A percentile compares a stretch with the other conserved stretches of the same genome.
Conservation (phyloP, 2,888 invertebrate species). For the Chrysodeixis includens region DNA sequence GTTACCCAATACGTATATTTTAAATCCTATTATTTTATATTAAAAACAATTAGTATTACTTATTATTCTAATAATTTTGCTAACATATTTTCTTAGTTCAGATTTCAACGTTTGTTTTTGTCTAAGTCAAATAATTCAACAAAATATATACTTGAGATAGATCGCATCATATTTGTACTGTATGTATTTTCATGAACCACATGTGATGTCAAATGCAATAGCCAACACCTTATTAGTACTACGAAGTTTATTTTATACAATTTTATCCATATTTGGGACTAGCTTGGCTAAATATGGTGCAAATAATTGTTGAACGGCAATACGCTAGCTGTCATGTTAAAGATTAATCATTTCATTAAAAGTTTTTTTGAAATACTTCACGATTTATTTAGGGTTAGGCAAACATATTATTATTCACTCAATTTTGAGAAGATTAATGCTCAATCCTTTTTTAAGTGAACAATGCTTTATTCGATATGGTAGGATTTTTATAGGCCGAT, state of each 20-base stretch:
- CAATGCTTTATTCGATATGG: too few relatives aligned
- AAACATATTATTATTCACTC: neutral
- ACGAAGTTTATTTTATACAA: conserved; percentile 28
- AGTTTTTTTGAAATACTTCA: neutral
- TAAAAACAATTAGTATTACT: too few relatives aligned
- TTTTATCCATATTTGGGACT: conserved; percentile 28
- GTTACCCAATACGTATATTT: too few relatives aligned
- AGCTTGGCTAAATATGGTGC: conserved; percentile 18
- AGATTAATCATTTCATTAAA: conserved; percentile 8
- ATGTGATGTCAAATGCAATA: conserved; percentile 27
- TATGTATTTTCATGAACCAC: neutral
- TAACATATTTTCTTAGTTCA: too few relatives aligned
- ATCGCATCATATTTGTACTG: neutral
- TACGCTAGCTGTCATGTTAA: conserved; percentile 8
- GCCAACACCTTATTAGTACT: conserved; percentile 27
- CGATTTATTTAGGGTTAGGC: neutral
- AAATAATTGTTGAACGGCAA: conserved; percentile 11
- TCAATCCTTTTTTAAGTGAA: too few relatives aligned
- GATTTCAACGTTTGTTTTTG: too few relatives aligned
- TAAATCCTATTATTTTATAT: too few relatives aligned
- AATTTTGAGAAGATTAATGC: too few relatives aligned
- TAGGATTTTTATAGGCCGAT: too few relatives aligned
- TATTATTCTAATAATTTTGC: too few relatives aligned
- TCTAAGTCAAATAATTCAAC: too few relatives aligned
- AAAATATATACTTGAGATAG: neutral